Percentiles rank a stretch among this genome's conserved stretches.
Conservation (phyloP, 2,888 invertebrate genomes). For the Scaptomyza tumidula region DNA sequence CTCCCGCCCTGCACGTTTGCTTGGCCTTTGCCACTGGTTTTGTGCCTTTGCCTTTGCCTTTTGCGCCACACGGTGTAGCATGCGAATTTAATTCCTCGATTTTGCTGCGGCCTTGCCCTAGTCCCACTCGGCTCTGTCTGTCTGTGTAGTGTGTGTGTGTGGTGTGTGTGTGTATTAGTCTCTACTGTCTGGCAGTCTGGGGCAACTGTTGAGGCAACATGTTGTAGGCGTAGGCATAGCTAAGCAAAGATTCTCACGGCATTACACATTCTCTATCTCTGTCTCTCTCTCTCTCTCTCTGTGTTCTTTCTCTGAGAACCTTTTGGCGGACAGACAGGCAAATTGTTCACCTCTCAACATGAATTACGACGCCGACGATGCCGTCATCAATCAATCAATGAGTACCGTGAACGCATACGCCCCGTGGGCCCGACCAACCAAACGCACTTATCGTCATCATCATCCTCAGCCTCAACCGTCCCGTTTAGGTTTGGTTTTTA, state of each 20-base stretch:
- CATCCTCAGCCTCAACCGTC: conserved; percentile 20
- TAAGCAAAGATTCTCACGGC: conserved; percentile 28
- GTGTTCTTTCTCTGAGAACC: conserved; percentile 6
- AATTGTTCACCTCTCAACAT: conserved; percentile 73
- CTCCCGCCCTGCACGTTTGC: conserved; percentile 42
- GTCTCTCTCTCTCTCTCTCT: too few species aligned
- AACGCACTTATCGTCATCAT: conserved; percentile 57
- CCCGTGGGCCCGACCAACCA: conserved; percentile 54
- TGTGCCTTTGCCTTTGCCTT: conserved; percentile 15
- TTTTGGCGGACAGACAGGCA: conserved; percentile 46
- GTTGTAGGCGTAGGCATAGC: conserved; percentile 28
- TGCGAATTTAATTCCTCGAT: conserved; percentile 73
- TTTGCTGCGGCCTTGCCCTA: conserved; percentile 81
- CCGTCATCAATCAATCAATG: conserved; percentile 74
- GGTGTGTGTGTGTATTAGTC: conserved; percentile 9
- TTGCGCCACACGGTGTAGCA: conserved; percentile 58
- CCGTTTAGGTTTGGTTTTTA: conserved; percentile 16
- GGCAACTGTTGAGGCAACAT: conserved; percentile 18
- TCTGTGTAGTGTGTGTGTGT: conserved; percentile 14
- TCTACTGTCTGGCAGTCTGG: conserved; percentile 32
- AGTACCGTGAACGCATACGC: conserved; percentile 56
- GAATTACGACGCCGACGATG: conserved; percentile 71
- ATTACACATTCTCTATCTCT: background rate
- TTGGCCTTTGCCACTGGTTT: conserved; percentile 63
- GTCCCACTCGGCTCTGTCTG: conserved; percentile 71